These are phyloP conservation scores for Siniperca undulata DNA, from an alignment of 2,797 vertebrate genomes.

Conservation along the genomic window DNA sequence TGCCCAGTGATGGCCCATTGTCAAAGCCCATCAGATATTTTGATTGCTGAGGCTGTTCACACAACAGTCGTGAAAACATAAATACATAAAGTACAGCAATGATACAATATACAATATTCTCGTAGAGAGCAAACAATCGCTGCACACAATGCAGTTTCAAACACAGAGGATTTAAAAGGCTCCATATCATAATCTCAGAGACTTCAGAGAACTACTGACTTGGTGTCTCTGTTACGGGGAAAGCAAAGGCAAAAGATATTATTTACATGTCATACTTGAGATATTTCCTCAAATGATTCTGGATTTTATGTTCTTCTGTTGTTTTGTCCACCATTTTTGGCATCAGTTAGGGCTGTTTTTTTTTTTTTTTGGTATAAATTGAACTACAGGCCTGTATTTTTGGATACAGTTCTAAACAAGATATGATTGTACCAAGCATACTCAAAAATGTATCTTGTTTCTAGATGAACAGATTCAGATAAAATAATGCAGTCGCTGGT, in stretches of 20 bases:
- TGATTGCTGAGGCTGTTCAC: slow-evolving; percentile 10
- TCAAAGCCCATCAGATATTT: slow-evolving; percentile 10
- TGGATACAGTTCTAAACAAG: too few relatives aligned
- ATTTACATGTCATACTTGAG: slow-evolving; percentile 3
- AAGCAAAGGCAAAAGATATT: not conserved
- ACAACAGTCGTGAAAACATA: not conserved
- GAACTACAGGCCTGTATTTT: too few relatives aligned
- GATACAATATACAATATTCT: not conserved
- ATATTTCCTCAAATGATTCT: not conserved
- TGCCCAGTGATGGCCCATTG: not conserved
- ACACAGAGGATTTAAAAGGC: too few relatives aligned
- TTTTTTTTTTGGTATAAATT: too few relatives aligned
- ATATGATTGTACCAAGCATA: too few relatives aligned
- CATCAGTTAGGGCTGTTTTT: too few relatives aligned
- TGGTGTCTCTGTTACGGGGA: not conserved
- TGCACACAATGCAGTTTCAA: not conserved
- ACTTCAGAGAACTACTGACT: not conserved
- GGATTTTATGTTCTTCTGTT: not conserved
- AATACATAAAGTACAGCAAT: not conserved
- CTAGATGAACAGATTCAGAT: too few relatives aligned
- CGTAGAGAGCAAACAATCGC: slow-evolving; percentile 22
- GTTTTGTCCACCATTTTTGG: not conserved
- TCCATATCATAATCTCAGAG: slow-evolving; percentile 20
- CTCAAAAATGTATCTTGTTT: too few relatives aligned
- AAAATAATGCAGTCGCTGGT: too few relatives aligned